A percentile compares a stretch with the other conserved stretches of the same genome.
Evolutionary conservation across 1,140 invertebrate species (phyloP).

Genomic region (Bombyx mandarina): DNA sequence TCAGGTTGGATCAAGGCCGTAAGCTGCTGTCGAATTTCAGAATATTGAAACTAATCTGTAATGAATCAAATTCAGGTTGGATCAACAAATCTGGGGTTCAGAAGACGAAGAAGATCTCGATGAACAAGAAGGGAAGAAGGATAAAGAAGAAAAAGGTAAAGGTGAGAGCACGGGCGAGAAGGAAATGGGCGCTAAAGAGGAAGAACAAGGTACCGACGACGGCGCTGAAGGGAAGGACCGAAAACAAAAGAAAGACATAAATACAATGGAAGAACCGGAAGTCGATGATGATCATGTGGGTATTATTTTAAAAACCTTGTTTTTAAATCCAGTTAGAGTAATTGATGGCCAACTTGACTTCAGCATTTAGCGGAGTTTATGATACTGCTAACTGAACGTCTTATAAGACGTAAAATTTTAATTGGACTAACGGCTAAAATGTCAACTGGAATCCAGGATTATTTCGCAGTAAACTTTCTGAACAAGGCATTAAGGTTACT

Average conservation of each 20-base stretch:
- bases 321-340: background rate
- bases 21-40: too few species aligned
- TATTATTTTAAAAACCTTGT: slow-evolving; percentile 4
- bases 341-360: background rate
- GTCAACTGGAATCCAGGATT: too few species aligned
- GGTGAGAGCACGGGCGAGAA: slow-evolving; percentile 69
- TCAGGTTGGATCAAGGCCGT: slow-evolving; percentile 76
- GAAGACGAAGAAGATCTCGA: slow-evolving; percentile 81
- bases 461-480: too few species aligned
- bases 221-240: slow-evolving; percentile 69
- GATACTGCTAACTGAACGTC: background rate
- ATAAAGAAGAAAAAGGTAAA: slow-evolving; percentile 73
- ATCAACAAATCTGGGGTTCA: slow-evolving; percentile 91
- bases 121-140: slow-evolving; percentile 73
- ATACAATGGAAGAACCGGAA: slow-evolving; percentile 84
- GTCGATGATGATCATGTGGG: slow-evolving; percentile 83
- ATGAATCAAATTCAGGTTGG: slow-evolving; percentile 52
- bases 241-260: slow-evolving; percentile 80
- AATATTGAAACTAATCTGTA: too few species aligned
- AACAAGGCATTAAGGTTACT: too few species aligned
- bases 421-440: too few species aligned
- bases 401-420: too few species aligned
- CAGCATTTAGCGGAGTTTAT: background rate
- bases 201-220: slow-evolving; percentile 78
- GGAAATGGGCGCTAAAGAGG: slow-evolving; percentile 81